Percentiles rank a stretch among this genome's conserved stretches.
Evolutionary conservation across 2,113 vertebrate species (phyloP).

Genomic region (Epinephelus moara): DNA sequence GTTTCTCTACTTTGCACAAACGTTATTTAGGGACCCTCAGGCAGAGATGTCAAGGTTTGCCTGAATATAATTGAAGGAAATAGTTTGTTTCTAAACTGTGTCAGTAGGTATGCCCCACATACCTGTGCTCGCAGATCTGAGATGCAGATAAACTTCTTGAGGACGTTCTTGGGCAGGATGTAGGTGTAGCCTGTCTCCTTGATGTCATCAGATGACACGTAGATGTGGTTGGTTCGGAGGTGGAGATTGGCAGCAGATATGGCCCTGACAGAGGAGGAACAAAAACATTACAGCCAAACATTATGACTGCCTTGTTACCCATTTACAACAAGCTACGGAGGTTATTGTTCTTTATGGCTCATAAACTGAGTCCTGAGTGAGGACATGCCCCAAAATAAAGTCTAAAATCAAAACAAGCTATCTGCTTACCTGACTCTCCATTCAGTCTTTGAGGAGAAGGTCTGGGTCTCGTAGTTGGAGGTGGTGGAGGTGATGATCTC

Average conservation of each 20-base stretch:
- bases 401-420: not conserved
- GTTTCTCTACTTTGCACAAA: not conserved
- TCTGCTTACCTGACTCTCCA: slow-evolving; percentile 94
- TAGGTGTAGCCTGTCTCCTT: slow-evolving; percentile 99
- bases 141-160: slow-evolving; percentile 99
- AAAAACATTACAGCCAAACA: slow-evolving; percentile 2
- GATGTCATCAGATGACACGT: slow-evolving; percentile 98
- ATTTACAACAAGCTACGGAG: not conserved
- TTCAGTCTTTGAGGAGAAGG: slow-evolving; percentile 98
- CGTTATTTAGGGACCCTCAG: not conserved
- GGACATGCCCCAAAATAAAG: not conserved
- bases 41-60: not conserved
- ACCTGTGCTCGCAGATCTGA: slow-evolving; percentile 98
- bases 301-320: accelerated
- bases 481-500: slow-evolving; percentile 99
- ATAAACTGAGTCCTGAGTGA: not conserved
- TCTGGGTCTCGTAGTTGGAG: slow-evolving; percentile 99
- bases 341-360: not conserved
- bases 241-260: slow-evolving; percentile 99
- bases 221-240: slow-evolving; percentile 98
- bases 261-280: slow-evolving; percentile 84
- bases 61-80: not conserved
- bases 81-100: not conserved
- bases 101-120: not conserved
- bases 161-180: slow-evolving; percentile 97